Evolutionary conservation across 2,888 invertebrate genomes (phyloP), one percentile per base, ranked within the genome.

Genomic region (Gryllus longicercus): DNA sequence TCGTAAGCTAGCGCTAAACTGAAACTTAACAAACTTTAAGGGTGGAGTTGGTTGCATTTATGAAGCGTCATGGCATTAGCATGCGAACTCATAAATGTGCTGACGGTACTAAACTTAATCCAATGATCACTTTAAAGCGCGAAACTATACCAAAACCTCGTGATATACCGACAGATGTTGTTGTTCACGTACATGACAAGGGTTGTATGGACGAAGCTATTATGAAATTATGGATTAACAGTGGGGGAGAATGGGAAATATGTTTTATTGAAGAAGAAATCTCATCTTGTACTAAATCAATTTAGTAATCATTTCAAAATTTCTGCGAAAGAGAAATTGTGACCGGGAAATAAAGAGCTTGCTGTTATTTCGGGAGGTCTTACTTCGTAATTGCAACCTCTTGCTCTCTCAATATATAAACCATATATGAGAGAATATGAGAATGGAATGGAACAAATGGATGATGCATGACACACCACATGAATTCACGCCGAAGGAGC

Each of bases 241-340:
- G 25, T 25, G 4, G 2, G 25, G 25, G 25, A 25, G 25, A 25
- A 50, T 14, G 49, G 18, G 51, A 77, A 50, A 77, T 50, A n/a
- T 4, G 77, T 16, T 77, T 77, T 77, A 77, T 51, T 50, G 21
- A 77, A 77, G 51, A 77, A 51, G 77, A 77, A 50, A 49, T 51
- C 4, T 18, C 77, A 51, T 38, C n/a, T 77, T 77, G 77, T 77
- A 50, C 21, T 50, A 50, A n/a, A 14, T 50, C 51, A 50, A 2
- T 63, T 63, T 63, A 63, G n/a, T 77, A 77, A 50, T 51, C n/a
- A 77, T 77, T 77, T 50, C 50, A 77, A 77, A 51, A 21, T 4
- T 77, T 77, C 50, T 77, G 50, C 49, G 77, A 77, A 51, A 77
- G 51, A 25, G 25, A 25, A 25, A 21, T 21, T 21, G 2, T 3